phyloP scores from a whole-genome alignment of 2,888 invertebrate species.

The Limnephilus rhombicus region DNA sequence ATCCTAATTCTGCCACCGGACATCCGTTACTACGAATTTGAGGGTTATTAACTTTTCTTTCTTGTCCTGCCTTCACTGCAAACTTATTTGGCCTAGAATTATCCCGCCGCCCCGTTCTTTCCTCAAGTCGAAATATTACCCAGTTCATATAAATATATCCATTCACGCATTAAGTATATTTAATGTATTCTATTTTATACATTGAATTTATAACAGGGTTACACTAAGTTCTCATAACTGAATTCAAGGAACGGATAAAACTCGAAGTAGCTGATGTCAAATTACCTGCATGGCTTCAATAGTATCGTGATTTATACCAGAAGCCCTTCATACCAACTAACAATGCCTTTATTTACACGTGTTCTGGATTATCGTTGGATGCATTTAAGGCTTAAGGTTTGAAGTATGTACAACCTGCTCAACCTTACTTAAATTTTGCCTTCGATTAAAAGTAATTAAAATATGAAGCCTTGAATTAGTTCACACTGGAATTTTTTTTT shows the following conservation, averaged over 20 bases:
- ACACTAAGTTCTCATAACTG: neutral
- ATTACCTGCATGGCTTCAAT: neutral
- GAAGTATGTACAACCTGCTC: neutral
- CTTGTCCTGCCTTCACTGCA: neutral
- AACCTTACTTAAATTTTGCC: too few relatives aligned
- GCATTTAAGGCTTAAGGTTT: neutral
- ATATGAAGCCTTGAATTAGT: too few relatives aligned
- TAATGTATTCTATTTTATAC: too few relatives aligned
- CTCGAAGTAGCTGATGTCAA: neutral
- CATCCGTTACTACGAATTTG: neutral
- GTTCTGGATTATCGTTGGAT: neutral
- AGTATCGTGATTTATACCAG: neutral
- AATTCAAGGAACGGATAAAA: neutral
- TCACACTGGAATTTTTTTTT: too few relatives aligned
- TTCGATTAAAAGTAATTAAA: too few relatives aligned
- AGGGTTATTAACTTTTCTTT: neutral
- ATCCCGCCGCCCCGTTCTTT: too few relatives aligned
- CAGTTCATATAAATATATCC: too few relatives aligned
- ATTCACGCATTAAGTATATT: too few relatives aligned
- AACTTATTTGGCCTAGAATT: too few relatives aligned
- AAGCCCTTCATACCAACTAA: neutral
- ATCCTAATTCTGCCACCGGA: too few relatives aligned
- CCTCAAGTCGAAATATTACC: too few relatives aligned
- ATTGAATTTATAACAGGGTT: too few relatives aligned
- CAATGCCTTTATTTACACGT: neutral